phyloP scores from a whole-genome alignment of 2,113 vertebrate genomes.

The Herpailurus yagouaroundi region DNA sequence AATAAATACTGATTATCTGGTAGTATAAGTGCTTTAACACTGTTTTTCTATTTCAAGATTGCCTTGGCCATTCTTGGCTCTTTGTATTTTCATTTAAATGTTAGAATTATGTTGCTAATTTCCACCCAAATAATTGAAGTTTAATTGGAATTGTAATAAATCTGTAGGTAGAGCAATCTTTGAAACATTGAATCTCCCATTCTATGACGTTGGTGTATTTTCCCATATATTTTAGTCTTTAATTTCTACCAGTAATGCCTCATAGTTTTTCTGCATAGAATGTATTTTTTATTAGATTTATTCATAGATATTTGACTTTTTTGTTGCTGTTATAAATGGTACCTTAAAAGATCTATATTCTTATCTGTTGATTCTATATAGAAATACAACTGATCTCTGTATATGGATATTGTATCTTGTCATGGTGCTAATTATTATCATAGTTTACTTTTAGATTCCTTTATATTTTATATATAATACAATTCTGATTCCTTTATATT shows the following conservation, averaged over 20 bases:
- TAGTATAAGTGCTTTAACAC: background rate
- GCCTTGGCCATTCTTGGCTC: background rate
- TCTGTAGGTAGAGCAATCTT: background rate
- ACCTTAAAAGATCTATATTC: background rate
- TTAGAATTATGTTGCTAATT: background rate
- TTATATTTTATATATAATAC: no score
- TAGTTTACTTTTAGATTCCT: background rate
- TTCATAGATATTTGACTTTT: background rate
- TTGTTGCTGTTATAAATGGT: background rate
- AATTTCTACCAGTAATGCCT: background rate
- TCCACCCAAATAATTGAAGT: background rate
- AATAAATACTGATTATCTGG: background rate
- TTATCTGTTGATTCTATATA: background rate
- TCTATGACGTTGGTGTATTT: background rate
- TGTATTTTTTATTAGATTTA: background rate
- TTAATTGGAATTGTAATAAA: constrained; percentile 7
- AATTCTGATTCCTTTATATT: background rate
- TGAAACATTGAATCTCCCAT: background rate
- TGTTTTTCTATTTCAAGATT: background rate
- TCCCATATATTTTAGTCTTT: background rate
- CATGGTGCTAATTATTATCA: background rate
- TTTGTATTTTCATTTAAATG: background rate
- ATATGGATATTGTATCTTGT: background rate
- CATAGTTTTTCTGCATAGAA: background rate
- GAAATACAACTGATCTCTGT: background rate